phyloP scores from a whole-genome alignment of 2,113 vertebrate species.

The Tragelaphus buxtoni region DNA sequence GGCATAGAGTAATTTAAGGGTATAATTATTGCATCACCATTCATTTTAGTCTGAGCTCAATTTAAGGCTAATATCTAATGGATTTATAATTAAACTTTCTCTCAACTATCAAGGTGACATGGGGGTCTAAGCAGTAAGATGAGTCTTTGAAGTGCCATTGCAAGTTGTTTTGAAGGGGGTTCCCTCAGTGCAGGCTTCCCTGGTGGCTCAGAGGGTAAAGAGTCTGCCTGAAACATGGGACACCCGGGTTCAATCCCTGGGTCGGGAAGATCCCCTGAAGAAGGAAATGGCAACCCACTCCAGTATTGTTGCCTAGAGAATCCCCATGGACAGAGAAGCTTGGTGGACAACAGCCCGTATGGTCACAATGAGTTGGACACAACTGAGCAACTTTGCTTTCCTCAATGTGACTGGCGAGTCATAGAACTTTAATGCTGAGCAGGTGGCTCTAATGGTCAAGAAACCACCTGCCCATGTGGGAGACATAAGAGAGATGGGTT shows the following conservation, averaged over 20 bases:
- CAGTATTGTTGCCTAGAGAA: neutral
- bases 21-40: neutral
- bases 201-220: neutral
- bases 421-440: neutral
- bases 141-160: neutral
- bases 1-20: neutral
- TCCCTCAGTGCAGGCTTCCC: neutral
- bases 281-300: neutral
- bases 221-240: neutral
- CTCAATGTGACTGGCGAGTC: neutral
- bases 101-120: neutral
- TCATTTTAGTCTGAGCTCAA: neutral
- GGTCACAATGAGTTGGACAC: neutral
- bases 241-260: neutral
- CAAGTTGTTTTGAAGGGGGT: neutral
- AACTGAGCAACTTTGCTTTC: neutral
- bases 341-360: neutral
- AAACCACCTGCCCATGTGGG: neutral
- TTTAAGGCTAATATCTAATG: neutral
- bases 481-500: neutral
- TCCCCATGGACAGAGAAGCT: neutral
- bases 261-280: neutral
- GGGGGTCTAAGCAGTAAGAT: neutral
- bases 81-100: neutral
- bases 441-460: neutral